Evolutionary conservation across 2,113 vertebrate genomes (phyloP).

Genomic region (Cyanoramphus novaezelandiae): DNA sequence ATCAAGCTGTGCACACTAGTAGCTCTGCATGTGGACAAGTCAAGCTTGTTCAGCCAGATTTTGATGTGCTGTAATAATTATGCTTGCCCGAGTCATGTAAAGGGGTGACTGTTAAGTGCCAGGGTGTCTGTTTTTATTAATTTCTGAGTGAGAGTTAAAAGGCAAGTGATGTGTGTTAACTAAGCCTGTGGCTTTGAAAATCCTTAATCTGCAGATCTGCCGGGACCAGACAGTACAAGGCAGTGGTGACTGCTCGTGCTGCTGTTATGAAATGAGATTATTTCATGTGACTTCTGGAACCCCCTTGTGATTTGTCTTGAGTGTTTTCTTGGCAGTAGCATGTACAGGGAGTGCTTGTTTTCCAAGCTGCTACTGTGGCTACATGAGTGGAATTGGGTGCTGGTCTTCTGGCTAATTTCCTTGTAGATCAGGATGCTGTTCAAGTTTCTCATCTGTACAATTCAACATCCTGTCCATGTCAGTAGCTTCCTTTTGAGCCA

Average conservation of each 20-base stretch:
- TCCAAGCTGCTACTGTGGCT: not conserved
- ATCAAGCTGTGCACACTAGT: not conserved
- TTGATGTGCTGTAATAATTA: not conserved
- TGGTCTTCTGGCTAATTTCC: not conserved
- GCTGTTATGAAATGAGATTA: not conserved
- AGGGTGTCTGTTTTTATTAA: not conserved
- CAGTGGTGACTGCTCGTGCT: not conserved
- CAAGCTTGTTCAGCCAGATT: not conserved
- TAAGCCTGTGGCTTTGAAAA: not conserved
- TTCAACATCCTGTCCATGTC: not conserved
- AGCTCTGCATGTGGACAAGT: not conserved
- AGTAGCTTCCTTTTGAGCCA: conserved; percentile 8
- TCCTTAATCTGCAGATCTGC: not conserved
- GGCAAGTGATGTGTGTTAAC: not conserved
- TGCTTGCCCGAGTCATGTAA: not conserved
- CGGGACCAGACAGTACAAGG: not conserved
- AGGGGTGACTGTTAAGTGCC: not conserved
- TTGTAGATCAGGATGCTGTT: not conserved
- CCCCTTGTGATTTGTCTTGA: not conserved
- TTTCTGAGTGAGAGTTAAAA: not conserved
- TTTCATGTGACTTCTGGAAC: not conserved
- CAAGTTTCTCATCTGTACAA: not conserved
- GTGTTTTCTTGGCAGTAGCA: not conserved
- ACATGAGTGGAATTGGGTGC: not conserved
- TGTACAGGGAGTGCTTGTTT: not conserved